Conservation (phyloP, 2,797 vertebrate genomes). For the Mareca strepera region DNA sequence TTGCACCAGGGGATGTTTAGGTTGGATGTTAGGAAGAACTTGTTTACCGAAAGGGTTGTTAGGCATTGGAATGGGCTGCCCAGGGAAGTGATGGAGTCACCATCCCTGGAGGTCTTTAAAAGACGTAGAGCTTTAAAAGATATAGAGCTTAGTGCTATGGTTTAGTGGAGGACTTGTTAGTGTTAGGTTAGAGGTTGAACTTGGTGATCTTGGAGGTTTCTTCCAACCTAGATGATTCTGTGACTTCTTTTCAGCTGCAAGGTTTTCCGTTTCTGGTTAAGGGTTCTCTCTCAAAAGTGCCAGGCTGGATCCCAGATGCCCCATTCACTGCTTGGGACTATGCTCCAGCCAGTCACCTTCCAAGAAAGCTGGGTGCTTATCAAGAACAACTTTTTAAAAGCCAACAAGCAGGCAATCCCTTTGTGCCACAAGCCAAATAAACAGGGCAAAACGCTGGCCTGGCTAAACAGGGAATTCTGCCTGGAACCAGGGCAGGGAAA, state of each 20-base stretch:
- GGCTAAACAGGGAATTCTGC: not conserved
- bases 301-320: not conserved
- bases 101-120: no score
- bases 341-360: constrained; percentile 7
- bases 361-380: not conserved
- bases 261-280: not conserved
- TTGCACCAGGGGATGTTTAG: no score
- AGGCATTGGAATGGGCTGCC: no score
- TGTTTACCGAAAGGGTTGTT: no score
- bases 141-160: no score
- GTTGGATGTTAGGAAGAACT: no score
- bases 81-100: no score
- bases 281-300: not conserved
- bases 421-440: not conserved
- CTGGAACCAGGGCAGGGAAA: not conserved
- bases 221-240: no score
- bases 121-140: no score
- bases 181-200: no score
- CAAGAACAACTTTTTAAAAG: not conserved
- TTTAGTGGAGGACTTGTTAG: no score
- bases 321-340: not conserved
- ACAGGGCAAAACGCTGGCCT: not conserved
- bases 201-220: no score
- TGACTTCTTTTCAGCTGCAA: not conserved
- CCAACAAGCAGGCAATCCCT: not conserved